Base-by-base conservation (phyloP, 1,140 invertebrate genomes). In the Trichonephila clavata region DNA sequence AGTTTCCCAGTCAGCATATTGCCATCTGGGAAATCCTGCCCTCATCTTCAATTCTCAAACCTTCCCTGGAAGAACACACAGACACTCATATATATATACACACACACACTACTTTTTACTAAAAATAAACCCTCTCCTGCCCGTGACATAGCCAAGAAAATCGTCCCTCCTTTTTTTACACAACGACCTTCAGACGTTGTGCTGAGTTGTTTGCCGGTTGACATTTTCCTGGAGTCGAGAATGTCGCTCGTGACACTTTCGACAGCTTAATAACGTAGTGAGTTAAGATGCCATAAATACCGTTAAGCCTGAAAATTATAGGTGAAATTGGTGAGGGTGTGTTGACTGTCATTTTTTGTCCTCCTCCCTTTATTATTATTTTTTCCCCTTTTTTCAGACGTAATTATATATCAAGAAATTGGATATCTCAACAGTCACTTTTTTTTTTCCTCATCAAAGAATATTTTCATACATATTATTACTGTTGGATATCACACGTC, bases 271-370 rank as follows among this genome's bases (percentile, higher is more conserved):
- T 90, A 90, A 90, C 88, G 71, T 14, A 2, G 32, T 68, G 86
- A 88, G 61, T 88, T 88, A 88, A 88, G 39, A 88, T 81, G 88
- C 88, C 88, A 65, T 90, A 89, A 89, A 89, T 89, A 71, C 87
- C 21, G 86, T 50, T 50, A 71, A 57, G 81, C 21, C 24, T 50
- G 32, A 32, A 39, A 81, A 81, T 77, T 90, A 90, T 90, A 80
- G 88, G 68, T 90, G 43, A 65, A 65, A 81, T 77, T 80, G 27
- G 68, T 27, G 59, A 39, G 68, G 88, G 65, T 77, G 86, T 87
- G 88, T 81, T 68, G 39, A 13, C 71, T 89, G 86, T 89, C 86
- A 63, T 32, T 50, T 68, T 89, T 61, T 89, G 20, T n/a, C 8
- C 86, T 20, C 59, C 24, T 14, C 1, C 84, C 27, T 8, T 21